A percentile compares a stretch with the other conserved stretches of the same genome.
These are phyloP conservation scores for Theretra japonica DNA, from an alignment of 2,888 invertebrate genomes.

Conservation along the genomic window DNA sequence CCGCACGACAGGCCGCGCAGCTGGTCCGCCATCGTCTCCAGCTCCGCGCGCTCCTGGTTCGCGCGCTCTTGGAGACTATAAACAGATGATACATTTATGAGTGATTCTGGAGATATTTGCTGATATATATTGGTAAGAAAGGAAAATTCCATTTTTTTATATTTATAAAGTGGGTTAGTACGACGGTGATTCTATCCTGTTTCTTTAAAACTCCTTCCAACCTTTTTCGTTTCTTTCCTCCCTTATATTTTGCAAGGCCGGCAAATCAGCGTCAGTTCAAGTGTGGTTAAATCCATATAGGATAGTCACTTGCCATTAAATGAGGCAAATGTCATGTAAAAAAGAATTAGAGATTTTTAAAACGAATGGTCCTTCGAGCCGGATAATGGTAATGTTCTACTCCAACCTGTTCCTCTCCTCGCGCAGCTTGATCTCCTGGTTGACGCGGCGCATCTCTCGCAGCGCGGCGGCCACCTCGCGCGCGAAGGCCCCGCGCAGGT, in stretches of 20 bases:
- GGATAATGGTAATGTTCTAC: not conserved
- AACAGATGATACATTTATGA: constrained; percentile 1
- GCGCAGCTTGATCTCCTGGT: constrained; percentile 93
- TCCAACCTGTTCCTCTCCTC: constrained; percentile 84
- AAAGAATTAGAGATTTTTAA: not conserved
- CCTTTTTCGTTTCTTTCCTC: too few species aligned
- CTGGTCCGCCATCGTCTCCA: constrained; percentile 78
- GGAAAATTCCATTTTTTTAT: too few species aligned
- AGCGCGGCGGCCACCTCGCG: constrained; percentile 94
- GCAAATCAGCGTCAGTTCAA: too few species aligned
- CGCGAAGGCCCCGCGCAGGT: constrained; percentile 94
- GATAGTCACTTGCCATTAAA: too few species aligned
- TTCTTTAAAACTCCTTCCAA: too few species aligned
- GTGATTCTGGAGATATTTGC: too few species aligned
- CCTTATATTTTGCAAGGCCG: too few species aligned
- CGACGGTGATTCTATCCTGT: too few species aligned
- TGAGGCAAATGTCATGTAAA: too few species aligned
- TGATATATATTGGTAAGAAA: too few species aligned
- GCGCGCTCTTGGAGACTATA: constrained; percentile 87
- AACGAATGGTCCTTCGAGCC: not conserved
- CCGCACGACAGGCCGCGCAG: constrained; percentile 69
- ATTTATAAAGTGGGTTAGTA: too few species aligned
- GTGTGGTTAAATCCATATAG: too few species aligned
- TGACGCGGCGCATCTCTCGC: constrained; percentile 93
- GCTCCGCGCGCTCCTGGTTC: constrained; percentile 84